Base-by-base conservation (phyloP, 2,888 invertebrate species). In the Seira musarum region DNA sequence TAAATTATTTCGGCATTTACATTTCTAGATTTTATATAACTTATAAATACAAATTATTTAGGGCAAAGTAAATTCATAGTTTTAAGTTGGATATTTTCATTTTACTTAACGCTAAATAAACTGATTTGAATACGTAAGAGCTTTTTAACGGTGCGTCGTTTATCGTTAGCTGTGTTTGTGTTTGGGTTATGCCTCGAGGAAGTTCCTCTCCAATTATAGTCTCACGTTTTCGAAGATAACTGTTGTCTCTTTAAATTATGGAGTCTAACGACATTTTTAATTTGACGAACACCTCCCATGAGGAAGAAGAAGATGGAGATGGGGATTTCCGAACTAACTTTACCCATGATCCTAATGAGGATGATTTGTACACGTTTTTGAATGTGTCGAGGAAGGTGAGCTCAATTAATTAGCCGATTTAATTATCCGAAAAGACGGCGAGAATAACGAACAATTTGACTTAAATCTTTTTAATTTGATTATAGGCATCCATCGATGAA, bases 401-500 rank as follows among this genome's bases (percentile, higher is more conserved):
- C 76, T 53, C 13, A 15, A 35, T 61, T 19, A 13, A 21, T 21
- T 65, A 10, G 35, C 46, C 8, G 15, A 17, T 30, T 17, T 30
- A 53, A 71, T 65, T 74, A n/a, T 19, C 22, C 24, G 72, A 5
- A 25, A 40, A 21, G 22, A 22, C 53, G 35, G 30, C 24, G 22
- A n/a, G 5, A 63, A 19, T 63, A 21, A 17, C 21, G 46, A 46
- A 3, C 21, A 64, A 57, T 46, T 21, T 49, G 19, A 6, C 13
- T 1, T 10, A 21, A 15, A 63, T 53, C 10, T 25, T 64, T 46
- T 65, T 19, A 22, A 1, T 1, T 40, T 86, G 80, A 80, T 88
- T 90, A 68, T 88, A 99, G 99, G 99, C 99, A 6, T 91, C 95
- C 53, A 90, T 91, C 68, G 98, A 98, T 85, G 98, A 99, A 89